phyloP scores from a whole-genome alignment of 2,113 vertebrate genomes.

The Ceratotherium simum region DNA sequence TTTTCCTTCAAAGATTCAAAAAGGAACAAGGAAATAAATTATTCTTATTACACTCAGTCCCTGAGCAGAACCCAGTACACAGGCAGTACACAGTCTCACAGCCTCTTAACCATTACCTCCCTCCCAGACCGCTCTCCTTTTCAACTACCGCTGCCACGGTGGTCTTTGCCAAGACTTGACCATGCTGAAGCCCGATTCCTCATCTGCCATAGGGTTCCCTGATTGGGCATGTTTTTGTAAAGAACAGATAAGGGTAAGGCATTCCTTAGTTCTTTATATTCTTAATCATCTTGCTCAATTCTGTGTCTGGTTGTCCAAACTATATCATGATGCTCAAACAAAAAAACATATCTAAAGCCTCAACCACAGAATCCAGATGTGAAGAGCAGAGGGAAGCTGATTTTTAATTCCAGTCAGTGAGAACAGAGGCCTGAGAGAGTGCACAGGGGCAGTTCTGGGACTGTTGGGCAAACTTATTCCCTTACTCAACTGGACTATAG shows the following conservation, averaged over 20 bases:
- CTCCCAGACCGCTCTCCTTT: background rate
- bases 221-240: background rate
- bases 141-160: background rate
- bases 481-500: background rate
- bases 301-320: background rate
- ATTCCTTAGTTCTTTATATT: background rate
- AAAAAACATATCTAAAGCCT: background rate
- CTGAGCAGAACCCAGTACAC: background rate
- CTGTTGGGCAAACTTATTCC: background rate
- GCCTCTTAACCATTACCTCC: background rate
- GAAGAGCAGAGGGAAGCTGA: background rate
- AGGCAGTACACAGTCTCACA: too few relatives aligned
- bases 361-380: background rate
- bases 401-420: background rate
- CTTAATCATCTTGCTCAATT: background rate
- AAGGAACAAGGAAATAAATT: constrained; percentile 68
- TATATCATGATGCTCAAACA: background rate
- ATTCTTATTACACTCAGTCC: background rate
- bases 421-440: background rate
- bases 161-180: background rate
- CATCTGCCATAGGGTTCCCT: background rate
- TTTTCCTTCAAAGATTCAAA: constrained; percentile 59
- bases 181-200: background rate
- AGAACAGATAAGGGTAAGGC: background rate
- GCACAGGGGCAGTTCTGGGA: too few relatives aligned